These are phyloP conservation scores for Corynorhinus townsendii DNA, from an alignment of 2,113 vertebrate species.

Conservation along the genomic window DNA sequence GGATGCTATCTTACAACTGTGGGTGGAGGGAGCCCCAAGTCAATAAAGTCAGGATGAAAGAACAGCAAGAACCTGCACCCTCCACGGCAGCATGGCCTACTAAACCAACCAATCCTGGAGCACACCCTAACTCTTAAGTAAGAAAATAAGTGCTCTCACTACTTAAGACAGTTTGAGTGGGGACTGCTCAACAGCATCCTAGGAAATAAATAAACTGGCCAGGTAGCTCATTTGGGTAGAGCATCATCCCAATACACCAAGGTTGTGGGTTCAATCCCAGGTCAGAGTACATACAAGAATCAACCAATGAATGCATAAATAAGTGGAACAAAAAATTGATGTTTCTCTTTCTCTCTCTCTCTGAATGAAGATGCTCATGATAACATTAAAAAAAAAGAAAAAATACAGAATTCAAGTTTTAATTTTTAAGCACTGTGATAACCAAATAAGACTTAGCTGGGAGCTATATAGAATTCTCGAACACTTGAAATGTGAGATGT, in stretches of 20 bases:
- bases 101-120: background rate
- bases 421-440: background rate
- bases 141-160: background rate
- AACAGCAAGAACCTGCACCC: rapidly evolving
- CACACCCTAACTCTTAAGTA: background rate
- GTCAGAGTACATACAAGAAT: too few relatives aligned
- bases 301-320: too few relatives aligned
- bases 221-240: too few relatives aligned
- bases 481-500: background rate
- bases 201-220: background rate
- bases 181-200: background rate
- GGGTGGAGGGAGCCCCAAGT: rapidly evolving
- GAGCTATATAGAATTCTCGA: background rate
- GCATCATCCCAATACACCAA: too few relatives aligned
- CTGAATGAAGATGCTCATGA: too few relatives aligned
- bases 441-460: background rate
- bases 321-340: too few relatives aligned
- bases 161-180: background rate
- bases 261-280: too few relatives aligned
- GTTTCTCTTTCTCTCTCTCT: too few relatives aligned
- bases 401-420: background rate
- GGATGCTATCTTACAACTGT: background rate
- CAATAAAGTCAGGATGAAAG: background rate
- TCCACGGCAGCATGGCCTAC: rapidly evolving
- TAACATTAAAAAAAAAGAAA: background rate